Base-by-base conservation (phyloP, 1,140 invertebrate species). In the Mylabris phalerata region DNA sequence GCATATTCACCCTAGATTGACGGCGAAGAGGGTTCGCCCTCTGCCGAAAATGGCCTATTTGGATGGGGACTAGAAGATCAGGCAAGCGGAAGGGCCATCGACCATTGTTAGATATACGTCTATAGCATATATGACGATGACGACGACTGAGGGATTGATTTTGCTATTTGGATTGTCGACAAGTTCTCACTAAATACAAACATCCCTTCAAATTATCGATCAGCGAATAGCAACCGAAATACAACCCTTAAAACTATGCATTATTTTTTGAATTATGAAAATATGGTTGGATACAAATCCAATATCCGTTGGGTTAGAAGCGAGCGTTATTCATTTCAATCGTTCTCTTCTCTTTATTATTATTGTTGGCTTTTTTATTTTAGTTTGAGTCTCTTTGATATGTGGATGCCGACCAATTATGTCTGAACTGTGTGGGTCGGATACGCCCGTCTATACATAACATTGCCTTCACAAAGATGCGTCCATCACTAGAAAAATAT, bases 1-100 rank as follows among this genome's bases (percentile, higher is more conserved):
- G 67, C 65, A 64, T 68, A 63, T 62, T 66, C 62, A 19, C 65
- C 66, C 64, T 66, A 67, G 64, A 67, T 67, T 67, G 66, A 63
- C 66, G 65, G 61, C 50, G 62, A 61, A 63, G 63, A 65, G 66
- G 65, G 61, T 60, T 55, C 51, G 58, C 24, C 50, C 60, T 59
- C 59, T 57, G 49, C 7, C 32, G 32, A 32, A 61, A 64, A 64
- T 64, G 59, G 62, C 59, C 59, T 64, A 42, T 48, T 51, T 46
- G 59, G 54, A 45, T 55, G 50, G 44, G 50, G 60, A 57, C 55
- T 43, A 13, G 11, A 48, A 58, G 46, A 64, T 64, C 62, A 61
- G 47, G 62, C 62, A 55, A 61, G 62, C 62, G 62, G 56, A 64
- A 64, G 62, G 62, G 62, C 55, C 62, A 51, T 51, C 55, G 55